These are phyloP conservation scores for Trypoxylon attenuatum DNA, from an alignment of 2,888 invertebrate species.

Conservation along the genomic window DNA sequence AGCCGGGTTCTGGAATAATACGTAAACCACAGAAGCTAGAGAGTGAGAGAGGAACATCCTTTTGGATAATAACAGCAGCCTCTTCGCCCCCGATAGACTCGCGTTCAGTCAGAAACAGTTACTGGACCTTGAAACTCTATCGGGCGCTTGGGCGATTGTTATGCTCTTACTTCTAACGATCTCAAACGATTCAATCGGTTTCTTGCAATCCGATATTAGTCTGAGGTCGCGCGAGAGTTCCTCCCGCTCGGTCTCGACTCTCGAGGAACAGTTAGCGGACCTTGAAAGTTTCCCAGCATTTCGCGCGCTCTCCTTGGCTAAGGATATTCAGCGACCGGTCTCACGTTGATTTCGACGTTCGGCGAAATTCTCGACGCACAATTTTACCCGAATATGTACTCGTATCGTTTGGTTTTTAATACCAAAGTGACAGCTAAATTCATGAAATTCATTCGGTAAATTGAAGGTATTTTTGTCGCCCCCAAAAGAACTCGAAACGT, in stretches of 20 bases:
- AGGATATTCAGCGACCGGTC: background rate
- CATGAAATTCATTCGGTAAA: too few species aligned
- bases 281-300: slow-evolving; percentile 15
- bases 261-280: slow-evolving; percentile 25
- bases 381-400: too few species aligned
- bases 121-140: slow-evolving; percentile 23
- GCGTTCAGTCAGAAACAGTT: slow-evolving; percentile 20
- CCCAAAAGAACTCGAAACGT: too few species aligned
- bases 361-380: too few species aligned
- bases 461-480: too few species aligned
- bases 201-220: slow-evolving; percentile 4
- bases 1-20: background rate
- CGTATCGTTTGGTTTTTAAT: too few species aligned
- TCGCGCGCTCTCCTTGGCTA: slow-evolving; percentile 8
- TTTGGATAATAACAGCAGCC: slow-evolving; percentile 18
- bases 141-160: slow-evolving; percentile 21
- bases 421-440: too few species aligned
- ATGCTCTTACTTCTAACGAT: slow-evolving; percentile 7
- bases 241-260: background rate
- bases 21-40: background rate
- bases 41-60: background rate
- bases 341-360: background rate
- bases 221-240: slow-evolving; percentile 10
- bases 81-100: slow-evolving; percentile 1
- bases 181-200: slow-evolving; percentile 2